phyloP scores from a whole-genome alignment of 2,113 vertebrate genomes.

The Elachura formosa region DNA sequence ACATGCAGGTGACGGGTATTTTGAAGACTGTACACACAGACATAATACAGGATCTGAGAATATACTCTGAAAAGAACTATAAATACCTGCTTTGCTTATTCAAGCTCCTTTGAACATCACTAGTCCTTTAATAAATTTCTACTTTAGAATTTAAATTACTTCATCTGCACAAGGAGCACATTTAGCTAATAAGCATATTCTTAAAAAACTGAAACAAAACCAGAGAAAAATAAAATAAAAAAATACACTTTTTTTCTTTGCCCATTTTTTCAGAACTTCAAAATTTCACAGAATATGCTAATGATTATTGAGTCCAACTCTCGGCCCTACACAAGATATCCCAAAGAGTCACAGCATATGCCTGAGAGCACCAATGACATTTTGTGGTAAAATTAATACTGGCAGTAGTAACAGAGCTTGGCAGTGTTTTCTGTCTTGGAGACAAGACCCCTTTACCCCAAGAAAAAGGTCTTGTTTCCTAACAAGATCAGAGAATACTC shows the following conservation, averaged over 20 bases:
- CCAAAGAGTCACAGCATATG: not conserved
- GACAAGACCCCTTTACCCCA: no score
- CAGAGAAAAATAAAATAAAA: not conserved
- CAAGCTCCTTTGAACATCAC: not conserved
- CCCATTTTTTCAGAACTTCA: not conserved
- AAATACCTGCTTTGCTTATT: not conserved
- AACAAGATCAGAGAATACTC: not conserved
- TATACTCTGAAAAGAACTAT: not conserved
- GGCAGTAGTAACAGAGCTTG: not conserved
- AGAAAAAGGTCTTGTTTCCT: no score
- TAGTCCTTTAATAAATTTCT: not conserved
- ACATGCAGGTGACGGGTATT: not conserved
- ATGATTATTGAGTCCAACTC: not conserved
- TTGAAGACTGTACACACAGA: not conserved
- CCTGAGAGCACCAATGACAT: not conserved
- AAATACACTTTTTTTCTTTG: not conserved
- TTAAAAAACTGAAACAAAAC: not conserved
- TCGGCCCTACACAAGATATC: not conserved
- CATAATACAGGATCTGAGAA: not conserved
- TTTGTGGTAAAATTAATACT: not conserved
- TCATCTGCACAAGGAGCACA: not conserved
- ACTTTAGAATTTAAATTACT: not conserved
- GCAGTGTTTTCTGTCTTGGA: no score
- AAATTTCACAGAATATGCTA: not conserved
- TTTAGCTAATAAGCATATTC: not conserved